Conservation (phyloP, 2,888 invertebrate genomes). For the Drosophila histrio region DNA sequence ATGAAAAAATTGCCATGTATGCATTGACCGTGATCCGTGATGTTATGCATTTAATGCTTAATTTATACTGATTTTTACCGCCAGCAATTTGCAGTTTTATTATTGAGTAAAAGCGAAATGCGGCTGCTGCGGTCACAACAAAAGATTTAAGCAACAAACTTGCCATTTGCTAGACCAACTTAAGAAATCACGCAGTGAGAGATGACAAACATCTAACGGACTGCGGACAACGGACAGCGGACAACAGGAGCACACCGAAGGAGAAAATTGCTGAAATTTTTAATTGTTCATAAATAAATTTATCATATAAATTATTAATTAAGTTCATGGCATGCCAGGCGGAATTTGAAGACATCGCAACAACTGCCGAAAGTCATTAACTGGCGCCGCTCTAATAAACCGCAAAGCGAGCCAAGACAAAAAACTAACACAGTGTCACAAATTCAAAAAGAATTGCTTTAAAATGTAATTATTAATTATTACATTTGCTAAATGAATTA, state of each 20-base stretch:
- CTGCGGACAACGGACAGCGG: constrained; percentile 1
- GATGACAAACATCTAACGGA: not conserved
- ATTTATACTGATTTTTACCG: constrained; percentile 70
- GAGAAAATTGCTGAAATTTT: constrained; percentile 35
- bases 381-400: constrained; percentile 57
- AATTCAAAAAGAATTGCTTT: not conserved
- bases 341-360: constrained; percentile 21
- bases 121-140: constrained; percentile 21
- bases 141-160: constrained; percentile 47
- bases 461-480: not conserved
- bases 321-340: constrained; percentile 41
- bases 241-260: not conserved
- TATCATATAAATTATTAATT: constrained; percentile 69
- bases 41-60: constrained; percentile 73
- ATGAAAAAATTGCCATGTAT: constrained; percentile 68
- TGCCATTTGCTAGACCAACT: constrained; percentile 14
- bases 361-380: constrained; percentile 61
- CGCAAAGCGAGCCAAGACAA: constrained; percentile 16
- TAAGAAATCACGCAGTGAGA: constrained; percentile 1
- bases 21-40: constrained; percentile 42
- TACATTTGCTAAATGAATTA: not conserved
- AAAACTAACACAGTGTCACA: constrained; percentile 29
- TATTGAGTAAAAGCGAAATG: constrained; percentile 34
- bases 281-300: constrained; percentile 65
- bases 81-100: constrained; percentile 37